Evolutionary conservation across 2,113 vertebrate genomes (phyloP).

Genomic region (Vidua chalybeata): DNA sequence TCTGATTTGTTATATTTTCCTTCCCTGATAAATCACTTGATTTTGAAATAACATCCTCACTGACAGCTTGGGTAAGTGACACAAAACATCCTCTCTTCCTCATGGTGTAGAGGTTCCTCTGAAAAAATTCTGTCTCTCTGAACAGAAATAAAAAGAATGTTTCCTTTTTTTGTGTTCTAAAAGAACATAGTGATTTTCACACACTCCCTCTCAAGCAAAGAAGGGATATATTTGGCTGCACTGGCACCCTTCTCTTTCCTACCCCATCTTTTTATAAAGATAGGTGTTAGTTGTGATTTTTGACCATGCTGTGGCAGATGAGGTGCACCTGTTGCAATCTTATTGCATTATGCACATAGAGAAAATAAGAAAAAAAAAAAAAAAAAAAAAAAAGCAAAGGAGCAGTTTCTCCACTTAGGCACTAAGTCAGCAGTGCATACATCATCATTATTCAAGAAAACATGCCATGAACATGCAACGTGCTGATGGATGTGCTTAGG

Average conservation of each 20-base stretch:
- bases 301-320: background rate
- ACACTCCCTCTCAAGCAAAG: background rate
- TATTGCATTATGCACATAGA: background rate
- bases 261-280: background rate
- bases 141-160: background rate
- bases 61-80: background rate
- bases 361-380: too few species aligned
- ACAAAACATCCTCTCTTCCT: background rate
- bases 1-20: background rate
- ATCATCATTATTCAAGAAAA: slow-evolving; percentile 25
- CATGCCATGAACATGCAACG: background rate
- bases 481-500: background rate
- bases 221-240: background rate
- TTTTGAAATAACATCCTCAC: background rate
- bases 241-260: background rate
- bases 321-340: background rate
- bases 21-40: background rate
- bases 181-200: background rate
- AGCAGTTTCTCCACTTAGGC: background rate
- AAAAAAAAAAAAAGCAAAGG: background rate
- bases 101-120: background rate
- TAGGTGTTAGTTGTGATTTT: rapidly evolving
- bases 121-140: background rate
- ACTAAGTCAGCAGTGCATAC: background rate
- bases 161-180: background rate